A percentile compares a stretch with the other conserved stretches of the same genome.
Evolutionary conservation across 2,888 invertebrate species (phyloP).

Genomic region (Alviniconcha strummeri): DNA sequence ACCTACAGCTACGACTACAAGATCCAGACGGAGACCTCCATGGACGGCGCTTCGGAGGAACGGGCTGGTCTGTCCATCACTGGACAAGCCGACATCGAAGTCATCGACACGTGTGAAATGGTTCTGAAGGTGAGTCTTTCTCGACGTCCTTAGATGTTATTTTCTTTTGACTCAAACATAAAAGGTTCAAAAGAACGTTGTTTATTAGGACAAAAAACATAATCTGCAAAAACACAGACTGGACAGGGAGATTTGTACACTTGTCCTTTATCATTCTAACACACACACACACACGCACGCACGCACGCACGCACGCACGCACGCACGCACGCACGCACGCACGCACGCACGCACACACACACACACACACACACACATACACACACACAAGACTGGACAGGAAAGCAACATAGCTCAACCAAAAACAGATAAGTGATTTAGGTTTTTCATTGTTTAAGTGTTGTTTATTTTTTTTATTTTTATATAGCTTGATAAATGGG

Average conservation of each 20-base stretch:
- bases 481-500: no score
- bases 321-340: background rate
- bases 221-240: no score
- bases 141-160: no score
- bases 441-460: background rate
- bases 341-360: background rate
- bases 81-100: conserved; percentile 73
- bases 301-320: background rate
- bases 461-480: background rate
- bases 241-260: no score
- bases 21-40: conserved; percentile 80
- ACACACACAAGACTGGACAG: background rate
- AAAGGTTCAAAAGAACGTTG: no score
- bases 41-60: conserved; percentile 79
- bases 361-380: background rate
- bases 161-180: no score
- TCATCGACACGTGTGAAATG: conserved; percentile 73
- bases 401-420: no score
- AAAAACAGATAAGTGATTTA: background rate
- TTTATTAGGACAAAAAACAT: no score
- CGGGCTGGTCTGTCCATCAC: conserved; percentile 71
- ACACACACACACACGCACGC: background rate
- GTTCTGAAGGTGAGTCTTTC: conserved; percentile 70
- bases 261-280: background rate
- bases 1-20: conserved; percentile 88